phyloP scores from a whole-genome alignment of 1,140 invertebrate species.

The Drosophila azteca region DNA sequence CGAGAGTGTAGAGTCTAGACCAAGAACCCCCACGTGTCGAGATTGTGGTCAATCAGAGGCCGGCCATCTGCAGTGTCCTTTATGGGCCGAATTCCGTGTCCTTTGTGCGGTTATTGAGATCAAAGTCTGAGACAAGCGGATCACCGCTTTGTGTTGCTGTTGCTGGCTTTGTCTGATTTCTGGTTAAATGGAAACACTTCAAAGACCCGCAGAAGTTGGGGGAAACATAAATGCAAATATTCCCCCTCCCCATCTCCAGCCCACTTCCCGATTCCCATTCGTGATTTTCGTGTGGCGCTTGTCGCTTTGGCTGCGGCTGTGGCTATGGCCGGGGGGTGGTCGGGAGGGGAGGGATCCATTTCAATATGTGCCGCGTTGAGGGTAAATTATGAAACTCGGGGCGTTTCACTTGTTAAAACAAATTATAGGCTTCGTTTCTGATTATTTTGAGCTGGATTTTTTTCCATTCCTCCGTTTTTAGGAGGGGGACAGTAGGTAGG shows the following conservation, averaged over 20 bases:
- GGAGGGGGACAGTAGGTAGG: no score
- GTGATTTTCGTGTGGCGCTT: constrained; percentile 45
- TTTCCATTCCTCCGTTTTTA: constrained; percentile 16
- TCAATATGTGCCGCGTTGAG: constrained; percentile 35
- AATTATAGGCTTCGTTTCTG: constrained; percentile 78
- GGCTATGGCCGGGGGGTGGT: no score
- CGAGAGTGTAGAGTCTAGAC: no score
- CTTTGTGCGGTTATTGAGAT: no score
- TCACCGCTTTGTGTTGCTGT: no score
- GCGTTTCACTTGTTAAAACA: constrained; percentile 79
- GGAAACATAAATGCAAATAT: constrained; percentile 67
- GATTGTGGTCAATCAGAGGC: neutral
- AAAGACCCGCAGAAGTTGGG: constrained; percentile 36
- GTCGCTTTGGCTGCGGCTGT: constrained; percentile 3
- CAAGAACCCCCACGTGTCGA: no score
- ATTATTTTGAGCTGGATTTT: constrained; percentile 52
- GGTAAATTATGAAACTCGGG: constrained; percentile 67
- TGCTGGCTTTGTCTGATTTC: constrained; percentile 7
- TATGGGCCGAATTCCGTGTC: no score
- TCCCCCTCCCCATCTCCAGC: neutral
- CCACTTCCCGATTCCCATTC: constrained; percentile 1
- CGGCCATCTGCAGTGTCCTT: no score
- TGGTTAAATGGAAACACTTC: constrained; percentile 52
- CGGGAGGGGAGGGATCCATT: constrained; percentile 31
- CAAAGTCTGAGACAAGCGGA: neutral